phyloP scores from a whole-genome alignment of 2,888 invertebrate genomes.

The Pandemis heparana region DNA sequence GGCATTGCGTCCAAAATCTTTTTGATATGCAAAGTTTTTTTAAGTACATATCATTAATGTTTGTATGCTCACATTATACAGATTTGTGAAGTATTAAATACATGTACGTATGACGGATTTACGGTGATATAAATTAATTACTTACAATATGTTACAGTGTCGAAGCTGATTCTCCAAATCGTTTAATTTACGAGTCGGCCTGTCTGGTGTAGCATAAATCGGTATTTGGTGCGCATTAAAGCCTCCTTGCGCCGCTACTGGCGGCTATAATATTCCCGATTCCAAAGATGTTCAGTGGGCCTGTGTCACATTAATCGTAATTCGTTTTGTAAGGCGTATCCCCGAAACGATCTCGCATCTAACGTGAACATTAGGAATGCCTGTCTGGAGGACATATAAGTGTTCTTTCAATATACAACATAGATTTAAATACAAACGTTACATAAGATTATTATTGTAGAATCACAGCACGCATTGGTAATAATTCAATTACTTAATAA shows the following conservation, averaged over 20 bases:
- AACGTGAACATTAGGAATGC: conserved; percentile 34
- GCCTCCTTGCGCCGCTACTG: conserved; percentile 10
- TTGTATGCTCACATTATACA: too few species aligned
- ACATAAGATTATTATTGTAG: neutral
- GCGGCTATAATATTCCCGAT: conserved; percentile 15
- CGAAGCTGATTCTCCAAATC: conserved; percentile 1
- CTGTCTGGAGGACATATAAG: conserved; percentile 44
- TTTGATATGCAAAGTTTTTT: neutral
- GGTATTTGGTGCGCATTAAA: conserved; percentile 22
- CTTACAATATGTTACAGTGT: neutral
- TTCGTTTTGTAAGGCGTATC: conserved; percentile 31
- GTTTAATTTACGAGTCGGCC: conserved; percentile 17
- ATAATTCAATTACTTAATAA: neutral
- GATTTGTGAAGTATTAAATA: too few species aligned
- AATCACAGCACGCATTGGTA: neutral
- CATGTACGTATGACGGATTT: neutral
- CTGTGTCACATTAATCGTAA: conserved; percentile 37
- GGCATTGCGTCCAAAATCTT: conserved; percentile 5
- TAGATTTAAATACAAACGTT: neutral
- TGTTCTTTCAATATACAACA: neutral
- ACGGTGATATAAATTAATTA: neutral
- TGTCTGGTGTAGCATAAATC: conserved; percentile 23
- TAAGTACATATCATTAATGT: neutral
- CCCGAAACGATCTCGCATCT: conserved; percentile 6
- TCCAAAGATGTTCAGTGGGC: conserved; percentile 27